phyloP scores from a whole-genome alignment of 2,888 invertebrate genomes.

The Oxystoma pomonae region DNA sequence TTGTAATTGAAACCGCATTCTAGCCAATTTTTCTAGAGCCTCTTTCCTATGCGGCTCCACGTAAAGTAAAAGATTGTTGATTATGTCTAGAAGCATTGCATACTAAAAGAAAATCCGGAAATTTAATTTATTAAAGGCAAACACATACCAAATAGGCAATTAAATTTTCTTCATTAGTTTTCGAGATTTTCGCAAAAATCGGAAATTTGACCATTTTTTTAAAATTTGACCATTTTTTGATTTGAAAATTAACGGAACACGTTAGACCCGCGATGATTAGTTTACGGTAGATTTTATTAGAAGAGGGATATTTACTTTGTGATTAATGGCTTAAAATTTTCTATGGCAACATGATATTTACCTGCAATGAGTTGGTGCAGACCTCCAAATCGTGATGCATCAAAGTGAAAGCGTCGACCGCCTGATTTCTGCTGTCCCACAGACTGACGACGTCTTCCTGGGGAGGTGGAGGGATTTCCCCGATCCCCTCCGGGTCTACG shows the following conservation, averaged over 20 bases:
- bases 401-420: conserved; percentile 94
- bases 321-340: too few species aligned
- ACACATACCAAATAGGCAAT: too few species aligned
- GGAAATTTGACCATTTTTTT: too few species aligned
- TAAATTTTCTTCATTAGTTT: too few species aligned
- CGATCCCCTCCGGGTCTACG: conserved; percentile 62
- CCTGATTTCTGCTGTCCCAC: conserved; percentile 80
- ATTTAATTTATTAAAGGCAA: too few species aligned
- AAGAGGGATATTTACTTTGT: background rate
- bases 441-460: conserved; percentile 63
- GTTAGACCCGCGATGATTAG: too few species aligned
- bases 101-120: conserved; percentile 66
- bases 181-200: too few species aligned
- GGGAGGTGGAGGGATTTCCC: conserved; percentile 66
- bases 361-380: conserved; percentile 90
- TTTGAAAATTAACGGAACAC: too few species aligned
- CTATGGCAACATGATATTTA: too few species aligned
- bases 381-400: conserved; percentile 98
- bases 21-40: conserved; percentile 80
- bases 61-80: conserved; percentile 94
- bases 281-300: background rate
- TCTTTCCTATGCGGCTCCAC: conserved; percentile 95
- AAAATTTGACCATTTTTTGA: too few species aligned
- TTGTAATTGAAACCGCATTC: conserved; percentile 93
- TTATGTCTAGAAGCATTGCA: conserved; percentile 94